Conservation (phyloP, 2,797 vertebrate species). For the Toxotes lorentzi region DNA sequence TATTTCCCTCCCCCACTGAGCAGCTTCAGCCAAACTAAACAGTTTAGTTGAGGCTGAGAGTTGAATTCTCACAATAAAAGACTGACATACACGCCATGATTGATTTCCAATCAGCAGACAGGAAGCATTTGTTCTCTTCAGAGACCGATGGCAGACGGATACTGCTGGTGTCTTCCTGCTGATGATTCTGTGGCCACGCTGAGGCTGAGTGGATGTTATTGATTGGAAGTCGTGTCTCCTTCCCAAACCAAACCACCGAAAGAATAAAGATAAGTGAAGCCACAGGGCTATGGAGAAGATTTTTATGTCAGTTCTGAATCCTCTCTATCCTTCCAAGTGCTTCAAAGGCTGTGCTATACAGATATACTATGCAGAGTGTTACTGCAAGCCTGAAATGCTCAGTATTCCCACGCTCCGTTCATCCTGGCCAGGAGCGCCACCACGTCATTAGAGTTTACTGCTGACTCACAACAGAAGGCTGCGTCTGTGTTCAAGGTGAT, state of each 20-base stretch:
- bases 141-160: neutral
- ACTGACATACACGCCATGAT: neutral
- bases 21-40: neutral
- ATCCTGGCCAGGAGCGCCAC: slow-evolving; percentile 22
- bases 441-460: neutral
- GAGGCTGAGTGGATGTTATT: slow-evolving; percentile 5
- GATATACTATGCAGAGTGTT: too few species aligned
- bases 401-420: slow-evolving; percentile 57
- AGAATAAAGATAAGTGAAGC: neutral
- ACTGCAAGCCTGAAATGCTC: slow-evolving; percentile 7
- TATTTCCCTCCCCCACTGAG: neutral
- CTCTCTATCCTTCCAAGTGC: neutral
- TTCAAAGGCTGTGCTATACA: too few species aligned
- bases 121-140: neutral
- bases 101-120: neutral
- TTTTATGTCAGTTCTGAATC: neutral
- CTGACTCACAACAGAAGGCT: slow-evolving; percentile 8
- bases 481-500: slow-evolving; percentile 14
- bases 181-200: slow-evolving; percentile 10
- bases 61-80: neutral
- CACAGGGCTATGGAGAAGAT: neutral
- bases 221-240: neutral
- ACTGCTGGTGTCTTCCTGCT: slow-evolving; percentile 19
- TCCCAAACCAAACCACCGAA: neutral
- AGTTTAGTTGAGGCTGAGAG: neutral